A percentile compares a stretch with the other conserved stretches of the same genome.
phyloP scores from a whole-genome alignment of 2,797 vertebrate species.

The Carcharodon carcharias region DNA sequence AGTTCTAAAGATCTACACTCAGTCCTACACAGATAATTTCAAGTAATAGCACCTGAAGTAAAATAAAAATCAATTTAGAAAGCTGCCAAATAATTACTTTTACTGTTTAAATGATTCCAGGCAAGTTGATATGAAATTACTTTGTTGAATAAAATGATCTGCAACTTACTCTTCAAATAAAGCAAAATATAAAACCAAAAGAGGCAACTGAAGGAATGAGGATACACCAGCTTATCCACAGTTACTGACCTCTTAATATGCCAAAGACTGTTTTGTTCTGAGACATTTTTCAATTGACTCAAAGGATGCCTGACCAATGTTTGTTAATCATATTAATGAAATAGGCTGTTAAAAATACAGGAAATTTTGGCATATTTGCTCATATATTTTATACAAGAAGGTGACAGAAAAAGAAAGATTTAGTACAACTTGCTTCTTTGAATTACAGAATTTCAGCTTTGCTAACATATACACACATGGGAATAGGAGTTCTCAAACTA shows the following conservation, averaged over 20 bases:
- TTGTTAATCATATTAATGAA: neutral
- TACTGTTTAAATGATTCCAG: neutral
- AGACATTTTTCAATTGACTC: neutral
- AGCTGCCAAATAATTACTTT: constrained; percentile 17
- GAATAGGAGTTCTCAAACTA: neutral
- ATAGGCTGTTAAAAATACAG: neutral
- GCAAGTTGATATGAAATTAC: neutral
- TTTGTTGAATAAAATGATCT: constrained; percentile 4
- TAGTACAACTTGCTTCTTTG: constrained; percentile 20
- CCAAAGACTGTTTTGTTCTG: constrained; percentile 1
- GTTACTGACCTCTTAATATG: neutral
- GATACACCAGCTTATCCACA: neutral
- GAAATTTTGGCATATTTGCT: neutral
- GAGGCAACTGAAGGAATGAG: neutral
- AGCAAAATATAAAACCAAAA: constrained; percentile 9
- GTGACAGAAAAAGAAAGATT: neutral
- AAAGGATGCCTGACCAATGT: neutral
- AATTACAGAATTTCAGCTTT: neutral
- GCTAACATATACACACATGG: neutral
- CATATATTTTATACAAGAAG: neutral
- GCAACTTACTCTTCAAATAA: constrained; percentile 24
- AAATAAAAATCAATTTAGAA: constrained; percentile 23
- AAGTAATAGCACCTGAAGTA: constrained; percentile 26
- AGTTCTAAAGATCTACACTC: constrained; percentile 33
- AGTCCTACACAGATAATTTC: constrained; percentile 34